Percentiles rank a stretch among this genome's conserved stretches.
Conservation (phyloP, 30 jellyfish, hydroid and myxozoan genomes). For the Morbakka virulenta region DNA sequence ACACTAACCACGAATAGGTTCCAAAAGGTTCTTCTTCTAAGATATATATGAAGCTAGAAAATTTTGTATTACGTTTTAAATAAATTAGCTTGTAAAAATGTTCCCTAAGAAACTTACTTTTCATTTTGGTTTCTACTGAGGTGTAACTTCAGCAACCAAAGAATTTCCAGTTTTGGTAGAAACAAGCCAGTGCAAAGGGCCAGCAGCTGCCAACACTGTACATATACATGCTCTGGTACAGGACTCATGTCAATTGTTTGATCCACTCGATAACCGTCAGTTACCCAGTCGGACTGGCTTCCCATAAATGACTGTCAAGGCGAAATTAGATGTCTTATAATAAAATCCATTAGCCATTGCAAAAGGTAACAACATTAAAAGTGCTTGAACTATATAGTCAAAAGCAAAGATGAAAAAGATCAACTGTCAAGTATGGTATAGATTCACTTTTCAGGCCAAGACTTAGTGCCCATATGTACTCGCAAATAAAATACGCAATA, state of each 20-base stretch:
- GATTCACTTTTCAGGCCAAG: no score
- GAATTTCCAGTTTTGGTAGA: conserved; percentile 85
- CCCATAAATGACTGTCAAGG: conserved; percentile 16
- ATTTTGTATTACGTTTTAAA: no score
- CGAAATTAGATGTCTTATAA: background rate
- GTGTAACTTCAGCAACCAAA: conserved; percentile 93
- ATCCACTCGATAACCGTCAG: conserved; percentile 25
- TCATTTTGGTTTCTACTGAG: conserved; percentile 62
- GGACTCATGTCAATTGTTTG: conserved; percentile 82
- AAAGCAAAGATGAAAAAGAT: no score
- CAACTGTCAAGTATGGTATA: no score
- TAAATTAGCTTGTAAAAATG: no score
- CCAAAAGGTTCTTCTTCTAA: no score
- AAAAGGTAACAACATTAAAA: no score
- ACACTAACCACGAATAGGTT: no score
- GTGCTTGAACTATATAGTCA: no score
- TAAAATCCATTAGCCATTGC: conserved; percentile 13
- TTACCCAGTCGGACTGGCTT: conserved; percentile 74
- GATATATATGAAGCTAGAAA: no score
- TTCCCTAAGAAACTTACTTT: conserved; percentile 61
- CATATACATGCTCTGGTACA: conserved; percentile 71
- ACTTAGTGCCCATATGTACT: no score
- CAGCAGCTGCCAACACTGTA: conserved; percentile 94
- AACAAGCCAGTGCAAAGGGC: conserved; percentile 87
- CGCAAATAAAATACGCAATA: no score